Evolutionary conservation across 92 coral and sea anemone species (phyloP).

Genomic region (Phenganax stokvisi): DNA sequence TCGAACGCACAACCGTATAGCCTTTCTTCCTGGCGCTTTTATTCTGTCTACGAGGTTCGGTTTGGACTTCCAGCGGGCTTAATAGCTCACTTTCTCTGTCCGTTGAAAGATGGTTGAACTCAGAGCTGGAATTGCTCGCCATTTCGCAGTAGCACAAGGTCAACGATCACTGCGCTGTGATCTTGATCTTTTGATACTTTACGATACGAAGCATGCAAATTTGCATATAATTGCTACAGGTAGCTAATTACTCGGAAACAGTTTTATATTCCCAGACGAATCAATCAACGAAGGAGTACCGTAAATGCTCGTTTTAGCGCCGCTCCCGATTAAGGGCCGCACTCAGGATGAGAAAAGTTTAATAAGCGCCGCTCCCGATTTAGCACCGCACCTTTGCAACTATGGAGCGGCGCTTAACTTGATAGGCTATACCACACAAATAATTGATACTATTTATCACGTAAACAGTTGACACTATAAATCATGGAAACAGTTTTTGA

Average conservation of each 20-base stretch:
- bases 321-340: too few relatives aligned
- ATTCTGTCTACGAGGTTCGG: background rate
- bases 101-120: background rate
- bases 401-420: too few relatives aligned
- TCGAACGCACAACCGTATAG: background rate
- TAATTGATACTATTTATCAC: too few relatives aligned
- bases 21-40: background rate
- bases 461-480: too few relatives aligned
- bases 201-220: background rate
- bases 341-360: too few relatives aligned
- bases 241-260: background rate
- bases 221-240: background rate
- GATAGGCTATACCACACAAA: too few relatives aligned
- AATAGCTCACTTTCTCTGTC: background rate
- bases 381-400: too few relatives aligned
- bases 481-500: too few relatives aligned
- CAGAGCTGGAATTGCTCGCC: conserved; percentile 6
- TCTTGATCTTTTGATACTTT: background rate
- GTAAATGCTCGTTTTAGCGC: too few relatives aligned
- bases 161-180: background rate
- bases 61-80: background rate
- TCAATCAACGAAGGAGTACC: too few relatives aligned
- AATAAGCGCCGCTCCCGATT: too few relatives aligned
- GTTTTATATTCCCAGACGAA: too few relatives aligned
- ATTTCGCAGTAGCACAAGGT: background rate